Base-by-base conservation (phyloP, 1,140 invertebrate species). In the Drosophila burlai region DNA sequence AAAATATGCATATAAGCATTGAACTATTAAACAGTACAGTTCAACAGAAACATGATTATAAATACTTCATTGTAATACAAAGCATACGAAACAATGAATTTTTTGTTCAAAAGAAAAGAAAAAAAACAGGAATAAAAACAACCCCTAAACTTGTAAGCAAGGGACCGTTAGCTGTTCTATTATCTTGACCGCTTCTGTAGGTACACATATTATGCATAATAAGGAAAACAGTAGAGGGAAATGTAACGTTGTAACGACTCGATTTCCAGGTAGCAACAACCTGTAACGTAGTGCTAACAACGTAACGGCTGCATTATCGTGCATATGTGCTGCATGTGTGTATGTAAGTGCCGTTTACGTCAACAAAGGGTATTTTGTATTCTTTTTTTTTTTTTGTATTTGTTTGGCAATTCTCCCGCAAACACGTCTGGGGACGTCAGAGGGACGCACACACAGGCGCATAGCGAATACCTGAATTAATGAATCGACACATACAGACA, bases 341-440 rank as follows among this genome's bases (percentile, higher is more conserved):
- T n/a, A n/a, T 59, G 40, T 42, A 45, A 65, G 60, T 71, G 85
- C 71, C 66, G 87, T 83, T 87, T 82, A 68, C 68, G 74, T 68
- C 75, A 83, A 71, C 60, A 81, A 83, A 81, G 62, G 46, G 46
- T 50, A 66, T 62, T 81, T 77, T 66, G 34, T 55, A 11, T 38
- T 55, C n/a, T n/a, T n/a, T n/a, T 15, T 57, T 40, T 40, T 57
- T 40, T 40, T 57, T 40, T 57, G 54, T 57, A 40, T 57, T 57
- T 57, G 66, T 71, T 82, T 47, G 47, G 43, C 66, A 61, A 54
- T 57, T 40, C 59, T 73, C 63, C 52, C 16, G 26, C 42, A 64
- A 61, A 43, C 40, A 60, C 36, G 59, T 65, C 52, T 47, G 50
- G 50, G 49, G 43, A 72, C 66, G 67, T 74, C 55, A 52, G 68